Conservation (phyloP, 2,113 vertebrate genomes). For the Cervus canadensis region DNA sequence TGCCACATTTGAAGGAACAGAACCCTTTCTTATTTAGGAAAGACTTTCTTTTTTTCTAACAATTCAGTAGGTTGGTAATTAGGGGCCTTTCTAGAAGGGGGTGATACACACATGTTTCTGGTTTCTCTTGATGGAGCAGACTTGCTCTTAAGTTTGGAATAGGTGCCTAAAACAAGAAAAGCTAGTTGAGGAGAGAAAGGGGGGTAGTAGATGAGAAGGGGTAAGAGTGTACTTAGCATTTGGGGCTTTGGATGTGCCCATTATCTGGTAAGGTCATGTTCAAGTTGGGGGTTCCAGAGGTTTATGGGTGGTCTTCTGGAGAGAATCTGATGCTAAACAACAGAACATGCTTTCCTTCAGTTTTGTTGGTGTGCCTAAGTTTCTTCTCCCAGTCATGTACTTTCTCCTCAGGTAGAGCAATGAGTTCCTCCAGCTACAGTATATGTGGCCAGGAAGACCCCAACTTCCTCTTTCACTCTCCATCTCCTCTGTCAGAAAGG, state of each 20-base stretch:
- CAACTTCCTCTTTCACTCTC: not conserved
- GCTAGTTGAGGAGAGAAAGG: not conserved
- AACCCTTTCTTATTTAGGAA: not conserved
- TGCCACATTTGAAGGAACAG: not conserved
- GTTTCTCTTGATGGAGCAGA: not conserved
- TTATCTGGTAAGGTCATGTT: not conserved
- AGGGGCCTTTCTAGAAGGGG: not conserved
- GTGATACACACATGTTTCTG: not conserved
- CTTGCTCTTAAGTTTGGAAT: not conserved
- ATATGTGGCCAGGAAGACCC: not conserved
- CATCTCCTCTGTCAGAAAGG: not conserved
- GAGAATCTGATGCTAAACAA: not conserved
- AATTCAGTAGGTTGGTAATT: not conserved
- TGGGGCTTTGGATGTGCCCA: not conserved
- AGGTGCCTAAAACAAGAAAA: not conserved
- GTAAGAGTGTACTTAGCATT: not conserved
- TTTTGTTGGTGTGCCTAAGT: not conserved
- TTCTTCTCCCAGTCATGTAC: not conserved
- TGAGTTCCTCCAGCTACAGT: not conserved
- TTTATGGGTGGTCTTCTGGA: not conserved
- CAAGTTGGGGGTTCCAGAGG: not conserved
- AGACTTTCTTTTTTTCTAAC: not conserved
- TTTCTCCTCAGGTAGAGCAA: not conserved
- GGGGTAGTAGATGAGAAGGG: not conserved
- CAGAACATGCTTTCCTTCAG: not conserved